Base-by-base conservation (phyloP, 1,140 invertebrate genomes). In the Heliconius congener region DNA sequence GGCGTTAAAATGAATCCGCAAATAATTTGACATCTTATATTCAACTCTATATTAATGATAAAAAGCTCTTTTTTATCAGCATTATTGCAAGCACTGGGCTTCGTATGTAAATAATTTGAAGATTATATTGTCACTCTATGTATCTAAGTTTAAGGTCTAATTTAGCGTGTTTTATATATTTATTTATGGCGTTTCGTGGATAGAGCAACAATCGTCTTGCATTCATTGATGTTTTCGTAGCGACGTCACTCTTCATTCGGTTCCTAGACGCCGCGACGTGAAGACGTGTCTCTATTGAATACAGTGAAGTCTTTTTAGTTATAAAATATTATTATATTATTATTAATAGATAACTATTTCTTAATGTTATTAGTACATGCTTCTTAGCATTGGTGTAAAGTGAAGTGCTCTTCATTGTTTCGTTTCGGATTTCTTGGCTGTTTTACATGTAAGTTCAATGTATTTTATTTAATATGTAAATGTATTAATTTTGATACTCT, bases 181-280 rank as follows among this genome's bases (percentile, higher is more conserved):
- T 75, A 74, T 6, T 37, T 71, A 18, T 11, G n/a, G 9, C 55
- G 9, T 71, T 71, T 71, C 11, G 30, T 37, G 23, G 23, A 37
- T 42, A 37, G 13, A 16, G 23, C 23, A 13, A 66, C 27, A 30
- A 66, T 66, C 81, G 81, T 84, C 81, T 83, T 82, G 82, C 73
- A 78, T 81, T 78, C 82, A 86, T 86, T 86, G 76, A 85, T 79
- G 82, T 83, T 83, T 83, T 78, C 81, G 77, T 83, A 79, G 60
- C 66, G 57, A 60, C 77, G 77, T 78, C 82, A 81, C n/a, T 57
- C 60, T 70, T 80, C 76, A 82, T 88, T 89, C 82, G 85, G 86
- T 86, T 80, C 71, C 82, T 11, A 46, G 73, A 42, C 27, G 50
- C 16, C 52, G 50, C 34, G 27, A 16, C 11, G 52, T 3, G 39